Base-by-base conservation (phyloP, 2,888 invertebrate species). In the Lutraria lutraria region DNA sequence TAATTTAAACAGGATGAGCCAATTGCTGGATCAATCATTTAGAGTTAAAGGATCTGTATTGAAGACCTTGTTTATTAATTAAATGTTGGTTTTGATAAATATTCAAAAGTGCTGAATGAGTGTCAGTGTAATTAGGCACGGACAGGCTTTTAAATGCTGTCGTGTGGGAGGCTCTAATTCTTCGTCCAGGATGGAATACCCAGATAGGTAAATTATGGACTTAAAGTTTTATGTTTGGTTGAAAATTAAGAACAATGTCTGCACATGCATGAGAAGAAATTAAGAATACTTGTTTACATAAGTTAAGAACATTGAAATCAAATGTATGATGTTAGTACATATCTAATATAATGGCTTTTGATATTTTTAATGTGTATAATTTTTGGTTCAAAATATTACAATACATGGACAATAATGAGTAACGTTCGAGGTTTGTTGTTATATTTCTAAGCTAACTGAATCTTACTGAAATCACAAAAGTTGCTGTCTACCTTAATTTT, bases 81-180 rank as follows among this genome's bases (percentile, higher is more conserved):
- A 31, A 34, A n/a, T n/a, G 34, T 31, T 31, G 76, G 76, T 76
- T 15, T 34, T 34, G 29, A 76, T 76, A 31, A 31, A 19, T 76
- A 34, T 25, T 31, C 8, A 72, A 29, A n/a, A 60, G 60, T 68
- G 25, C 60, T 60, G 8, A n/a, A 68, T 76, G 76, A 76, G 76
- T 76, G 76, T 76, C 25, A 76, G 31, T 76, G 76, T 76, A 16
- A 76, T 76, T 19, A 76, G 13, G 21, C 76, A 76, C 21, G 76
- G 76, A 16, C 13, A 34, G 34, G 29, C 76, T 16, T 76, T 34
- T 76, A 76, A 76, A 76, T 76, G 76, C 31, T 76, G 76, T 76
- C 76, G 76, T 15, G 76, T 76, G 19, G 76, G 76, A 34, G 2
- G 31, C 13, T 34, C 76, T 31, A 2, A 31, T 19, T 31, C 76